Evolutionary conservation across 2,113 vertebrate genomes (phyloP), one percentile per base, ranked within the genome.

Genomic region (Pachypanchax playfairii): DNA sequence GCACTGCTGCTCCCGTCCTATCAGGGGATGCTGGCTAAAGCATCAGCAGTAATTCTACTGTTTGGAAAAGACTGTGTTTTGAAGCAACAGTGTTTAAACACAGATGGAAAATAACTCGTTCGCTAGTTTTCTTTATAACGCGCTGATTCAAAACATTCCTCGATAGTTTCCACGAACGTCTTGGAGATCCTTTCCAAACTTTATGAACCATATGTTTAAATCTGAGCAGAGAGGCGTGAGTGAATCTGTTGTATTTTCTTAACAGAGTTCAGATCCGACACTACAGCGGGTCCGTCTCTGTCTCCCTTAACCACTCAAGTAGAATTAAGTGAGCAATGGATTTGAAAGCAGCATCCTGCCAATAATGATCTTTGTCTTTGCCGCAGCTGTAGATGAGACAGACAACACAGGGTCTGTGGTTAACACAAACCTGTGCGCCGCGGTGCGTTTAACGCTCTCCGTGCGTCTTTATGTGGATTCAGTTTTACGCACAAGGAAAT

Each of bases 401-500:
- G 13, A 38, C 21, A 3, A 5, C 14, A 0, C 18, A 0, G 25
- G 22, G 15, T 28, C 14, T 28, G 33, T 4, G 10, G 10, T 26
- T 0, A 18, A 15, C 14, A 2, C 24, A 22, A 10, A 31, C 13
- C 0, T 6, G 3, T 3, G 1, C 11, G 20, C 20, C 18, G 14
- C 3, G 1, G n/a, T n/a, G 41, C 35, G 17, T 39, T 12, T 13
- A 20, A 10, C 15, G 6, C 7, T 51, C 3, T 10, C 17, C 15
- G 14, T 12, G 15, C 9, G 21, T 55, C 13, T 47, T 15, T 43
- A 33, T 3, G 31, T 28, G 15, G 29, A 4, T 11, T 36, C 0
- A 4, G 5, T 39, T 75, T 74, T 70, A 71, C 69, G 82, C 73
- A 56, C 59, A 7, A 7, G 2, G 56, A 62, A 43, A 13, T 15